phyloP scores from a whole-genome alignment of 2,797 vertebrate species.

The Mareca strepera region DNA sequence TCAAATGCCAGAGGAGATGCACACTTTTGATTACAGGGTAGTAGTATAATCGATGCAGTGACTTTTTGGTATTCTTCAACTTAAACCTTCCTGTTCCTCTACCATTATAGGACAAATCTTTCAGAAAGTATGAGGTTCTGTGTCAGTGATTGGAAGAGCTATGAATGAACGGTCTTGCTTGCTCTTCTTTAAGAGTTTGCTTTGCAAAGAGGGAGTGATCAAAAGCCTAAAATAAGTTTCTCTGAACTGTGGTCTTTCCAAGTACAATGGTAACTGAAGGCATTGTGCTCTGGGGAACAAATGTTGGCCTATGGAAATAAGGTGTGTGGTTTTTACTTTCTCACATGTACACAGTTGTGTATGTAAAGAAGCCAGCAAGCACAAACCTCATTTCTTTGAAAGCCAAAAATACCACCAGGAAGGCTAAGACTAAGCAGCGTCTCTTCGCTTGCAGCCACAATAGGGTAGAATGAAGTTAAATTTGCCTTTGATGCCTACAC shows the following conservation, averaged over 20 bases:
- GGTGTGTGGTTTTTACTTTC: not conserved
- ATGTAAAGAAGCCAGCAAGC: not conserved
- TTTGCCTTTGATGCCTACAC: not conserved
- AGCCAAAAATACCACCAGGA: not conserved
- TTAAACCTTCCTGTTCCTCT: not conserved
- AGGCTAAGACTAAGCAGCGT: not conserved
- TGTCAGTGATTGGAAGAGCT: not conserved
- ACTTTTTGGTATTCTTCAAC: not conserved
- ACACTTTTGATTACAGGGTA: not conserved
- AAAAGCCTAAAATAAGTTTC: not conserved
- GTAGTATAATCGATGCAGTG: not conserved
- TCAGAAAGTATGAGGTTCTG: not conserved
- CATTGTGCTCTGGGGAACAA: not conserved
- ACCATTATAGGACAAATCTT: not conserved
- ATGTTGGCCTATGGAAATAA: not conserved
- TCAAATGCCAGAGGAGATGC: not conserved
- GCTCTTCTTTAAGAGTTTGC: not conserved
- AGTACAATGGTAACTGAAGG: not conserved
- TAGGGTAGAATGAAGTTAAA: not conserved
- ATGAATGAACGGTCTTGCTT: not conserved
- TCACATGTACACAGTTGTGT: accelerated
- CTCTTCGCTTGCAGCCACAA: not conserved
- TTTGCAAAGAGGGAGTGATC: not conserved
- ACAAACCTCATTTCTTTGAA: not conserved
- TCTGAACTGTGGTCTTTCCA: not conserved